These are phyloP conservation scores for Folsomia candida DNA, from an alignment of 2,888 invertebrate species.

Conservation along the genomic window DNA sequence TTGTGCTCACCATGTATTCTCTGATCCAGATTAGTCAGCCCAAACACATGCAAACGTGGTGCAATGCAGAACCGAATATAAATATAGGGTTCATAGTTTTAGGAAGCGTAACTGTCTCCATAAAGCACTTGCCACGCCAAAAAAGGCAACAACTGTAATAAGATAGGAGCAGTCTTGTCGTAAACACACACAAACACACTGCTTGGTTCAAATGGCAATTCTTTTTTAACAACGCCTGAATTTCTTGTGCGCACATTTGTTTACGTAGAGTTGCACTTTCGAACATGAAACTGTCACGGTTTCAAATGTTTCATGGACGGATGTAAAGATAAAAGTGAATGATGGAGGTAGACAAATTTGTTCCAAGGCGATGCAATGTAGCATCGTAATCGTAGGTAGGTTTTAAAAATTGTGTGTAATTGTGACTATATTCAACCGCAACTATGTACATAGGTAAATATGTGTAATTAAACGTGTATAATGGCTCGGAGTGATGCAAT, in stretches of 20 bases:
- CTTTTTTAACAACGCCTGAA: not conserved
- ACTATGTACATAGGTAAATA: too few species aligned
- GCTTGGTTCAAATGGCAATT: constrained; percentile 1
- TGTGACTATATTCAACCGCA: too few species aligned
- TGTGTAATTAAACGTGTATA: too few species aligned
- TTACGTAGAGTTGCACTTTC: not conserved
- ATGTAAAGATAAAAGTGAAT: not conserved
- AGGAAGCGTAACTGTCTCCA: constrained; percentile 6
- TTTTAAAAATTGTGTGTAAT: too few species aligned
- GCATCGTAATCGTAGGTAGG: too few species aligned
- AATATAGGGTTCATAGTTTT: too few species aligned
- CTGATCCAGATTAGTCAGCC: too few species aligned
- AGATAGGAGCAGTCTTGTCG: not conserved
- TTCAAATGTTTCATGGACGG: not conserved
- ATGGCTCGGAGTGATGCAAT: too few species aligned
- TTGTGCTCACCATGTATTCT: too few species aligned
- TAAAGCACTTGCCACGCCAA: constrained; percentile 17
- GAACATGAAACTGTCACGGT: constrained; percentile 12
- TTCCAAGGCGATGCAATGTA: not conserved
- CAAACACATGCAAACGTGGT: too few species aligned
- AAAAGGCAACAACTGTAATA: constrained; percentile 20
- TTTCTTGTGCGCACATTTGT: not conserved
- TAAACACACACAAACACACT: not conserved
- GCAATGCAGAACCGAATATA: too few species aligned
- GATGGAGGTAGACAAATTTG: not conserved